These are phyloP conservation scores for Spinibarbus caldwelli DNA, from an alignment of 2,797 vertebrate genomes.

Conservation along the genomic window DNA sequence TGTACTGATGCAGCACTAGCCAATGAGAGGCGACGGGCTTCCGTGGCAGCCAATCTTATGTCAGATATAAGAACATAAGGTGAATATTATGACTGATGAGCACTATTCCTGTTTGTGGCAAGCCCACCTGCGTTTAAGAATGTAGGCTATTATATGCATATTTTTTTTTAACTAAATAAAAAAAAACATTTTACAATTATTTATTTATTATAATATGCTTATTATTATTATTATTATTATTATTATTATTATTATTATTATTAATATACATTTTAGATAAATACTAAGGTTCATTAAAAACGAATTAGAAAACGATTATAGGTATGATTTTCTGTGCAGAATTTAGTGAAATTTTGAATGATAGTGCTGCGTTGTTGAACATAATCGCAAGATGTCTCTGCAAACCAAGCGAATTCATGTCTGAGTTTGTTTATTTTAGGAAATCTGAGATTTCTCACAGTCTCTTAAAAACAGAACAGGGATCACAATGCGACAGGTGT, in stretches of 20 bases:
- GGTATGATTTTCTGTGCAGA: neutral
- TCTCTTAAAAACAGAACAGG: neutral
- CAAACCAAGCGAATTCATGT: neutral
- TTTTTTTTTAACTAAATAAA: neutral
- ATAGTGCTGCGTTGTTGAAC: neutral
- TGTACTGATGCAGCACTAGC: slow-evolving; percentile 3
- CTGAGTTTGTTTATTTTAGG: neutral
- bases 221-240: too few relatives aligned
- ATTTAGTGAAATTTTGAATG: neutral
- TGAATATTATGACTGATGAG: neutral
- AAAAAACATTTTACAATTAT: too few relatives aligned
- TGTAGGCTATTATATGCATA: neutral
- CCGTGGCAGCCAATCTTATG: neutral
- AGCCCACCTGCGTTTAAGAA: neutral
- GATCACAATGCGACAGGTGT: neutral
- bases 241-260: too few relatives aligned
- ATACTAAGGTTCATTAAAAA: neutral
- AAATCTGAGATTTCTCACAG: neutral
- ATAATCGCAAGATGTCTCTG: slow-evolving; percentile 37
- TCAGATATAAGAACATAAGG: neutral
- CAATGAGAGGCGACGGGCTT: slow-evolving; percentile 30
- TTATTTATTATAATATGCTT: too few relatives aligned
- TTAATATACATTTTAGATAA: neutral
- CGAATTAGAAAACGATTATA: neutral
- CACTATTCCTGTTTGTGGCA: neutral